phyloP scores from a whole-genome alignment of 2,113 vertebrate species.

The Antechinus stuartii region DNA sequence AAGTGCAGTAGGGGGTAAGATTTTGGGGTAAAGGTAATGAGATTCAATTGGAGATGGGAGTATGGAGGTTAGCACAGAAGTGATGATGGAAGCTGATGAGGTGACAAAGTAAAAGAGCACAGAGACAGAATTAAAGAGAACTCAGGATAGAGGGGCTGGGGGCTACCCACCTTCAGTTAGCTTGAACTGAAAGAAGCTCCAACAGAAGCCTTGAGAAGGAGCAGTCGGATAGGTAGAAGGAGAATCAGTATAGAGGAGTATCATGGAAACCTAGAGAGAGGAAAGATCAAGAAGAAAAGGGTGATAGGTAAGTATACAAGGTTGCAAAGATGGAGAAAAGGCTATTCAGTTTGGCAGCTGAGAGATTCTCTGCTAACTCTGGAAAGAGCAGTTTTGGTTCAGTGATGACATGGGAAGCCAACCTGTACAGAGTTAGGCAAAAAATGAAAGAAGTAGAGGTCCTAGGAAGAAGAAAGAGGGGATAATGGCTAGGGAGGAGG shows the following conservation, averaged over 20 bases:
- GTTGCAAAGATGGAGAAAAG: neutral
- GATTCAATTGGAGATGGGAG: neutral
- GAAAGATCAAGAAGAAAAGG: neutral
- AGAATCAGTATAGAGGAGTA: neutral
- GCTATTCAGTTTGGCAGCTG: neutral
- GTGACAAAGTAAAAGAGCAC: neutral
- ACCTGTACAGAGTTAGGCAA: neutral
- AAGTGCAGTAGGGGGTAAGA: neutral
- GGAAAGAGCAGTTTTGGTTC: neutral
- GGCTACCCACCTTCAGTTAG: neutral
- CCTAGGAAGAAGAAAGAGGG: neutral
- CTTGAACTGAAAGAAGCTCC: neutral
- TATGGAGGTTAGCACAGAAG: neutral
- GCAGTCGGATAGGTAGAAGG: neutral
- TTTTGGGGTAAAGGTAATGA: neutral
- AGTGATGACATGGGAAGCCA: neutral
- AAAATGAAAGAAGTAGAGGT: neutral
- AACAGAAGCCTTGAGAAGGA: neutral
- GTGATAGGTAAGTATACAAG: neutral
- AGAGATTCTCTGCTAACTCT: neutral
- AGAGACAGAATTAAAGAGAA: neutral
- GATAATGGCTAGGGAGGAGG: neutral
- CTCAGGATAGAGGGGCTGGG: neutral
- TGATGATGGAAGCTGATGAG: neutral
- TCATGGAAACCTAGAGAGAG: neutral